Conservation (phyloP, 2,113 vertebrate species). For the Carlito syrichta region DNA sequence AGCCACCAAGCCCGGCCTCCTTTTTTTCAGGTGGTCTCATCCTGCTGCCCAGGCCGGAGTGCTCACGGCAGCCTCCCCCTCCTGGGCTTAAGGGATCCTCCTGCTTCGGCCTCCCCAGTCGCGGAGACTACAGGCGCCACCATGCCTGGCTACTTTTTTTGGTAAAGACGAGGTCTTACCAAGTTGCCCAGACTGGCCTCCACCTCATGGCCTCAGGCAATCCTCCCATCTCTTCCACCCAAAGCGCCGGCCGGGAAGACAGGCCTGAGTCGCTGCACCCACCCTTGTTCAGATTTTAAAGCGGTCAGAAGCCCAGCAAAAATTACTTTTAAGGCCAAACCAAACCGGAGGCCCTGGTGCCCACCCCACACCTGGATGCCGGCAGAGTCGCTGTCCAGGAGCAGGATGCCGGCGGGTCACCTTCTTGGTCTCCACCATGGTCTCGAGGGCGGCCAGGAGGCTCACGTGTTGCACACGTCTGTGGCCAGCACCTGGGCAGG, state of each 20-base stretch:
- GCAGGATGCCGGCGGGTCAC: constrained; percentile 92
- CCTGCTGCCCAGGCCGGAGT: not conserved
- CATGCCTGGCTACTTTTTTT: no score
- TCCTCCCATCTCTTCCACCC: no score
- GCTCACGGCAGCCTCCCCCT: not conserved
- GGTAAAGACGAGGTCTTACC: no score
- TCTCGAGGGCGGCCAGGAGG: constrained; percentile 93
- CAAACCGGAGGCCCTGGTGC: not conserved
- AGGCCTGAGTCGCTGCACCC: no score
- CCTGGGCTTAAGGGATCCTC: not conserved
- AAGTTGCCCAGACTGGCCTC: no score
- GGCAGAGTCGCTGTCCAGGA: constrained; percentile 94
- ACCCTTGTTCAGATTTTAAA: no score
- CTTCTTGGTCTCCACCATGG: constrained; percentile 98
- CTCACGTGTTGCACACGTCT: constrained; percentile 98
- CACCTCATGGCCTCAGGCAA: no score
- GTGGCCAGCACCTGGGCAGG: constrained; percentile 91
- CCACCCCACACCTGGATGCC: constrained; percentile 88
- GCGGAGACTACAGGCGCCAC: not conserved
- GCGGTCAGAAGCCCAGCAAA: no score
- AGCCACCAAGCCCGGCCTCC: not conserved
- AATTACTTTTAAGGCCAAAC: not conserved
- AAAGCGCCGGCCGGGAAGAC: no score
- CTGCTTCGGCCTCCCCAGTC: not conserved
- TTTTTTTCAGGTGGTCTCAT: not conserved